A percentile compares a stretch with the other conserved stretches of the same genome.
These are phyloP conservation scores for Clarias magur DNA, from an alignment of 2,113 vertebrate species.

Conservation along the genomic window DNA sequence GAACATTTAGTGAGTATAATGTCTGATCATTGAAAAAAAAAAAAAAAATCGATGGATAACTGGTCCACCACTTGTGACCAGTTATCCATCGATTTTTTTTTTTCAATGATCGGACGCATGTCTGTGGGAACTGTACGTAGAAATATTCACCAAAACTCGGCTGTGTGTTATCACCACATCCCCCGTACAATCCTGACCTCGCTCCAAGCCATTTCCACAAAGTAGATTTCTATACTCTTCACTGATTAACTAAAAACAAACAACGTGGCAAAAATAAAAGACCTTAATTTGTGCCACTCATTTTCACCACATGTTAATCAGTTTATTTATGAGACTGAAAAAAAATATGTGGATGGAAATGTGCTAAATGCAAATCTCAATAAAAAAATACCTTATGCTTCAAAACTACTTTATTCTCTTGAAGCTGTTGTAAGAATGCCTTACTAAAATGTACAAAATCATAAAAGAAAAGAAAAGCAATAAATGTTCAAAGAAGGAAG, in stretches of 20 bases:
- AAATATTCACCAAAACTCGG: too few relatives aligned
- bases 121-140: too few relatives aligned
- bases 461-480: background rate
- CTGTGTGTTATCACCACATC: too few relatives aligned
- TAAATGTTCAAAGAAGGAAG: background rate
- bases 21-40: too few relatives aligned
- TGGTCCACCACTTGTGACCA: too few relatives aligned
- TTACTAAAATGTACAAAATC: background rate
- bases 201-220: background rate
- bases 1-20: too few relatives aligned
- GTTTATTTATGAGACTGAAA: background rate
- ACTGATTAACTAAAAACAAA: slow-evolving; percentile 27
- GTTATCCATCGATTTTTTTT: too few relatives aligned
- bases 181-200: too few relatives aligned
- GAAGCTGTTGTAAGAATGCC: background rate
- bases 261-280: slow-evolving; percentile 33
- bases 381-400: background rate
- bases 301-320: background rate
- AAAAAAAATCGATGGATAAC: too few relatives aligned
- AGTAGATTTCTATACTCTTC: slow-evolving; percentile 31
- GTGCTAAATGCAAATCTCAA: background rate
- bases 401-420: slow-evolving; percentile 14
- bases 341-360: background rate
- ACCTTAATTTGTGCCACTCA: background rate
- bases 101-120: too few relatives aligned